A percentile compares a stretch with the other conserved stretches of the same genome.
Conservation (phyloP, 2,113 vertebrate genomes). For the Oryzias melastigma region DNA sequence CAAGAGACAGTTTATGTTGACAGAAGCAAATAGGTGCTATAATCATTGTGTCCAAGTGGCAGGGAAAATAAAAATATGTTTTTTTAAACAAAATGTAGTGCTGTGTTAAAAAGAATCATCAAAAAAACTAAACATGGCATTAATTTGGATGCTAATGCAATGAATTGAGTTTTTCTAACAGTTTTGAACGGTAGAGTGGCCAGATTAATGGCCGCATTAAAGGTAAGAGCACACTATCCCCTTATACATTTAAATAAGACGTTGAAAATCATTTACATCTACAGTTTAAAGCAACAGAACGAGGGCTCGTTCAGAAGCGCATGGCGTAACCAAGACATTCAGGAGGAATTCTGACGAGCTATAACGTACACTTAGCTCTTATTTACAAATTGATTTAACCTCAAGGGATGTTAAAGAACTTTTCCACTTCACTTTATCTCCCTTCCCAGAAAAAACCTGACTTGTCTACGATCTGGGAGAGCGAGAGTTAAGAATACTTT, state of each 20-base stretch:
- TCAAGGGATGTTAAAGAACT: slow-evolving; percentile 16
- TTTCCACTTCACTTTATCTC: slow-evolving; percentile 20
- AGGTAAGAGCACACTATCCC: slow-evolving; percentile 69
- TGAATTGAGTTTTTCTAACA: slow-evolving; percentile 60
- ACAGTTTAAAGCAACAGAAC: slow-evolving; percentile 61
- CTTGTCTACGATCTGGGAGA: slow-evolving; percentile 46
- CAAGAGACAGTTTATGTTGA: slow-evolving; percentile 37
- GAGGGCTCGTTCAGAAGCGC: slow-evolving; percentile 41
- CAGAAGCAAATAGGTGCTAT: slow-evolving; percentile 25
- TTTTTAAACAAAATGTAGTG: not conserved
- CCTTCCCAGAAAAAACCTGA: slow-evolving; percentile 33
- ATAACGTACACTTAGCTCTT: slow-evolving; percentile 37
- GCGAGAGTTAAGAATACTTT: slow-evolving; percentile 33
- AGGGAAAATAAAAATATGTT: not conserved
- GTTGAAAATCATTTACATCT: slow-evolving; percentile 62
- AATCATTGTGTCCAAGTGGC: slow-evolving; percentile 5
- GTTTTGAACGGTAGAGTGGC: slow-evolving; percentile 69
- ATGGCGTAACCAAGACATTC: slow-evolving; percentile 56
- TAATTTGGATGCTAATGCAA: slow-evolving; percentile 52
- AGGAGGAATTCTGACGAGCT: slow-evolving; percentile 47
- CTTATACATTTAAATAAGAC: slow-evolving; percentile 52
- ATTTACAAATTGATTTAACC: slow-evolving; percentile 55
- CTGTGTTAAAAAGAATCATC: slow-evolving; percentile 17
- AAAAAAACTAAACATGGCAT: slow-evolving; percentile 27
- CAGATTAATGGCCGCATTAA: slow-evolving; percentile 61